Conservation (phyloP, 2,113 vertebrate genomes). For the Triplophysa rosa region DNA sequence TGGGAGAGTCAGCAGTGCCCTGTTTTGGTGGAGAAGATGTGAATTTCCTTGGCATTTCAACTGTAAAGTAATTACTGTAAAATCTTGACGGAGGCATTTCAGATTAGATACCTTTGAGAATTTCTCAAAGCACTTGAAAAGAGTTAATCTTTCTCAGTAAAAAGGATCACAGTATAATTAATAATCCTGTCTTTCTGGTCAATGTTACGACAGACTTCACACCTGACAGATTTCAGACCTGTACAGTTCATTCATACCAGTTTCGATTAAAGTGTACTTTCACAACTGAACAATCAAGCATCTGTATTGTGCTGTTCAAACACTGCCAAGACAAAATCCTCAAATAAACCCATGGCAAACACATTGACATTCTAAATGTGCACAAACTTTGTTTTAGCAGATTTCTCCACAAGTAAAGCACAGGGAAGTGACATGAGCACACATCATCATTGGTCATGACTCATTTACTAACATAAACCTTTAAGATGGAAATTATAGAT, state of each 20-base stretch:
- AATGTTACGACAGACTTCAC: slow-evolving; percentile 22
- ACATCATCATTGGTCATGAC: neutral
- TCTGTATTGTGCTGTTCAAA: slow-evolving; percentile 5
- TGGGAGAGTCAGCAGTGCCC: slow-evolving; percentile 21
- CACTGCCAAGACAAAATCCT: slow-evolving; percentile 14
- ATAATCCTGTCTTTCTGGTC: slow-evolving; percentile 25
- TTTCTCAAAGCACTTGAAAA: neutral
- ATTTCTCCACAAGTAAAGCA: neutral
- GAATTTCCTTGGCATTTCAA: slow-evolving; percentile 32
- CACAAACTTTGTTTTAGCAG: neutral
- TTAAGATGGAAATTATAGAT: too few species aligned
- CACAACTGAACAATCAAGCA: slow-evolving; percentile 12
- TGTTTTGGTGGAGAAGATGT: neutral
- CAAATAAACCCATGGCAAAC: neutral
- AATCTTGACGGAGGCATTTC: slow-evolving; percentile 45
- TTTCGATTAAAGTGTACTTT: slow-evolving; percentile 33
- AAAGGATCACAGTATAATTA: slow-evolving; percentile 23
- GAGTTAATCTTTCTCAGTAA: neutral
- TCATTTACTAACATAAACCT: neutral
- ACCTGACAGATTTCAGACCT: slow-evolving; percentile 24
- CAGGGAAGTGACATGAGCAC: neutral
- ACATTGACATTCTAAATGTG: neutral
- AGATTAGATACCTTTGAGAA: slow-evolving; percentile 37
- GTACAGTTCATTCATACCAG: slow-evolving; percentile 37
- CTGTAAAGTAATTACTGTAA: slow-evolving; percentile 38